phyloP scores from a whole-genome alignment of 2,797 vertebrate species.

The Protosalanx chinensis region DNA sequence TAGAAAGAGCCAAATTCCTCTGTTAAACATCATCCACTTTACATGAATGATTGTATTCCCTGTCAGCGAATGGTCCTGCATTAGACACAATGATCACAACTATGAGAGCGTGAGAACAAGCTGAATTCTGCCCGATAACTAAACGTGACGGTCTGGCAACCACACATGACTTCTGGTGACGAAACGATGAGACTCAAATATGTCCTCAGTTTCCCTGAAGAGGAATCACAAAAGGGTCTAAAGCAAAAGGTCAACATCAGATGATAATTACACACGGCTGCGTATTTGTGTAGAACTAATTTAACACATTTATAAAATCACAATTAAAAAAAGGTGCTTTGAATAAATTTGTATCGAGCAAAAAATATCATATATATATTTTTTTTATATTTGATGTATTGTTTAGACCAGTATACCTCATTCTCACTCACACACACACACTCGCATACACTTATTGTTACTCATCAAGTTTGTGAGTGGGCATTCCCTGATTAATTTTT shows the following conservation, averaged over 20 bases:
- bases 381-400: neutral
- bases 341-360: neutral
- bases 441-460: neutral
- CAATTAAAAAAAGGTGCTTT: neutral
- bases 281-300: neutral
- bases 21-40: neutral
- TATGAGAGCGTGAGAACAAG: conserved; percentile 4
- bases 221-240: neutral
- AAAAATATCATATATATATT: neutral
- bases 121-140: neutral
- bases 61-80: neutral
- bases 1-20: neutral
- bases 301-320: neutral
- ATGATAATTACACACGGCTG: neutral
- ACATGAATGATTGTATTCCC: neutral
- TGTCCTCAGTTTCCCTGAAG: neutral
- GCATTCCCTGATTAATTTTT: neutral
- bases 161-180: conserved; percentile 1
- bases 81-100: neutral
- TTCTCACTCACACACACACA: neutral
- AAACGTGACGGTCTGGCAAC: conserved; percentile 1
- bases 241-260: neutral
- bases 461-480: neutral
- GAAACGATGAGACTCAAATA: neutral
- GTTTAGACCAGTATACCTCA: neutral